Evolutionary conservation across 2,797 vertebrate species (phyloP).

Genomic region (Sebastes elongatus): DNA sequence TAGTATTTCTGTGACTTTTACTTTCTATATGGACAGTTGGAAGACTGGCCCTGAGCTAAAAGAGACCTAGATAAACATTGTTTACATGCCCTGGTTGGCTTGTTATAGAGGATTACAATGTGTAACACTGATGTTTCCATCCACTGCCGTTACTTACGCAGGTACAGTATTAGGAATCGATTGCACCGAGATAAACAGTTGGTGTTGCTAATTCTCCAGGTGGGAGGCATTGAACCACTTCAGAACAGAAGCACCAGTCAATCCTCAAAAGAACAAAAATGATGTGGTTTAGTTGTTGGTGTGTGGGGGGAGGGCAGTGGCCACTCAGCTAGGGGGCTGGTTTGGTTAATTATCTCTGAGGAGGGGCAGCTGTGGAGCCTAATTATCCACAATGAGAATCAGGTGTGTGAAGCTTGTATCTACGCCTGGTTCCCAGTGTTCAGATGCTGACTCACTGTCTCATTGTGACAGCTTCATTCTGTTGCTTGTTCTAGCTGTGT

Average conservation of each 20-base stretch:
- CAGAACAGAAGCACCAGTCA: neutral
- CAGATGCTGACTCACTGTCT: no score
- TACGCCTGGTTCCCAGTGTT: no score
- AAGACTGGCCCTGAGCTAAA: neutral
- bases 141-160: neutral
- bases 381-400: no score
- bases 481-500: no score
- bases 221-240: neutral
- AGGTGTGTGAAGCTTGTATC: no score
- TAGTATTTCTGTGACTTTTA: neutral
- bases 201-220: neutral
- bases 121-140: neutral
- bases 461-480: no score
- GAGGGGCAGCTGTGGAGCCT: no score
- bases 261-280: no score
- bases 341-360: rapidly evolving
- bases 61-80: neutral
- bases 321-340: no score
- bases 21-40: no score
- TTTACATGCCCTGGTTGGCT: neutral
- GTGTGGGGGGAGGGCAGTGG: no score
- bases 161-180: neutral
- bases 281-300: no score
- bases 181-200: neutral
- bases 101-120: neutral